A percentile compares a stretch with the other conserved stretches of the same genome.
Conservation (phyloP, 2,113 vertebrate genomes). For the Rhadina sibilatrix region DNA sequence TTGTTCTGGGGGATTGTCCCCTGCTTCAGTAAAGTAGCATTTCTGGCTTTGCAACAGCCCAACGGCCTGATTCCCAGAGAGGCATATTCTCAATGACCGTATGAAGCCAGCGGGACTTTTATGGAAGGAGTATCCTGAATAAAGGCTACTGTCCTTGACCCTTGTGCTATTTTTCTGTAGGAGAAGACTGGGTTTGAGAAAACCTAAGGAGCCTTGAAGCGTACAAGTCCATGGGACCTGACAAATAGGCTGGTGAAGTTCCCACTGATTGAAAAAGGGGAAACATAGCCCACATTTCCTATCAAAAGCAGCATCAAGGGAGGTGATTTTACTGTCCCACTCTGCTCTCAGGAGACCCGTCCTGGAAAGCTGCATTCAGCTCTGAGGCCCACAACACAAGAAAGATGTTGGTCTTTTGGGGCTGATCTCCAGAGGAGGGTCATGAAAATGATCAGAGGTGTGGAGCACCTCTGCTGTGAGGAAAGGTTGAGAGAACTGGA, state of each 20-base stretch:
- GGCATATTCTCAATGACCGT: background rate
- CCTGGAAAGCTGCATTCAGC: background rate
- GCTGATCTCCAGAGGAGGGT: background rate
- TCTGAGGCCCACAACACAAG: background rate
- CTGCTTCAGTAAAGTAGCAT: slow-evolving; percentile 65
- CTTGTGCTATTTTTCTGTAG: background rate
- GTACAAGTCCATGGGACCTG: background rate
- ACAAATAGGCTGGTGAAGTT: background rate
- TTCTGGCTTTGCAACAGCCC: background rate
- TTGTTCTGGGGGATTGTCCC: background rate
- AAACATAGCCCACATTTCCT: background rate
- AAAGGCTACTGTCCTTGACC: background rate
- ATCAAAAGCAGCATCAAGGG: accelerated
- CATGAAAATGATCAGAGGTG: background rate
- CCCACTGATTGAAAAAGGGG: background rate
- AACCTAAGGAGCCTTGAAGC: background rate
- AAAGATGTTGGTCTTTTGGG: background rate
- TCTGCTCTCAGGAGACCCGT: background rate
- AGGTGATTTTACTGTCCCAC: background rate
- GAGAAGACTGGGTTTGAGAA: background rate
- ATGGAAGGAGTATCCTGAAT: background rate
- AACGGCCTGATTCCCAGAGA: background rate
- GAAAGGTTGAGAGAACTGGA: background rate
- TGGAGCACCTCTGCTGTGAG: background rate
- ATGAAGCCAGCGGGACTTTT: background rate